Evolutionary conservation across 2,797 vertebrate genomes (phyloP).

Genomic region (Linurgus olivaceus): DNA sequence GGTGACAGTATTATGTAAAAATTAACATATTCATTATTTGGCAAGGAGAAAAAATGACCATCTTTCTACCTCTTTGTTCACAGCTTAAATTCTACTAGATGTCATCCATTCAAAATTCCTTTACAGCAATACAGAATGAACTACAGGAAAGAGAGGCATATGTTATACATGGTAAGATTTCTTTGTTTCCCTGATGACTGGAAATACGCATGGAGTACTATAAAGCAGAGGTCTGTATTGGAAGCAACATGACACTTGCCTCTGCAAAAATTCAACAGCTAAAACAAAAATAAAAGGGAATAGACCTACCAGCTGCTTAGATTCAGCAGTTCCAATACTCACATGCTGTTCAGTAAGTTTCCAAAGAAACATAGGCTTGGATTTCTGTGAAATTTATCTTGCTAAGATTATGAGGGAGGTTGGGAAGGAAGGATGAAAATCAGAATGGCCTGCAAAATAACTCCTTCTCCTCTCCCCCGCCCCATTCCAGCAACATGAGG

Average conservation of each 20-base stretch:
- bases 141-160: background rate
- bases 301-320: background rate
- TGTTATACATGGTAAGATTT: background rate
- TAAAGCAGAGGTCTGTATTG: background rate
- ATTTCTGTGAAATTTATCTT: background rate
- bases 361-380: background rate
- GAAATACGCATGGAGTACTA: background rate
- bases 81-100: background rate
- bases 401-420: background rate
- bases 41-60: background rate
- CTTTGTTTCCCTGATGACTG: background rate
- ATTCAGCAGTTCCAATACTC: background rate
- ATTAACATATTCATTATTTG: background rate
- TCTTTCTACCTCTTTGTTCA: background rate
- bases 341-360: background rate
- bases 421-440: background rate
- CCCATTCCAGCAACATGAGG: background rate
- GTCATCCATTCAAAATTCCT: background rate
- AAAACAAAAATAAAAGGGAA: slow-evolving; percentile 17
- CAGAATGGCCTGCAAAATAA: background rate
- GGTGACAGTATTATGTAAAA: background rate
- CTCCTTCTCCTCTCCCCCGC: background rate
- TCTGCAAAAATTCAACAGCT: background rate
- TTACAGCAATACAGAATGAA: background rate
- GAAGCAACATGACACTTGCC: background rate